A percentile compares a stretch with the other conserved stretches of the same genome.
phyloP scores from a whole-genome alignment of 2,888 invertebrate genomes.

The Plagiodera versicolora region DNA sequence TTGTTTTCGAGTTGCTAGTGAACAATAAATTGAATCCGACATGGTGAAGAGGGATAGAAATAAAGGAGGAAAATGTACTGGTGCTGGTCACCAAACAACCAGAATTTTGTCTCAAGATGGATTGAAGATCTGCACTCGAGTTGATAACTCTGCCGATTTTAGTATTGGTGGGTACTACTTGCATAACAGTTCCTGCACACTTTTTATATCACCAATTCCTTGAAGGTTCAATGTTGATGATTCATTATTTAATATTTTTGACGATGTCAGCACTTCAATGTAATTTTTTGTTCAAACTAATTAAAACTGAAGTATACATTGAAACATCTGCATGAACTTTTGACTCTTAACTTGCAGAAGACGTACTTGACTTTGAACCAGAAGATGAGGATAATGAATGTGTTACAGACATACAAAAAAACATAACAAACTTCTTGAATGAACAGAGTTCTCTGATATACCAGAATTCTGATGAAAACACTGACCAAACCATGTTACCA shows the following conservation, averaged over 20 bases:
- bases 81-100: background rate
- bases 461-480: background rate
- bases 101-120: background rate
- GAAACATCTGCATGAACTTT: too few species aligned
- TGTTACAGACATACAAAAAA: background rate
- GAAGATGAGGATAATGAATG: constrained; percentile 8
- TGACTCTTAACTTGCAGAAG: constrained; percentile 2
- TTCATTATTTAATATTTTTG: too few species aligned
- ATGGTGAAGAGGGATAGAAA: constrained; percentile 2
- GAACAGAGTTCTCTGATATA: background rate
- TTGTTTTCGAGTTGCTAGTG: too few species aligned
- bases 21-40: too few species aligned
- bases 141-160: background rate
- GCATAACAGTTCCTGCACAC: too few species aligned
- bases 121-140: background rate
- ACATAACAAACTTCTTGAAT: background rate
- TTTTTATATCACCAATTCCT: too few species aligned
- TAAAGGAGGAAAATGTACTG: background rate
- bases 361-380: constrained; percentile 28
- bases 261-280: constrained; percentile 14
- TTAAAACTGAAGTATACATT: too few species aligned
- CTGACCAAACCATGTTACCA: constrained; percentile 4
- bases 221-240: too few species aligned
- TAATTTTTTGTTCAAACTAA: too few species aligned
- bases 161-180: background rate